Base-by-base conservation (phyloP, 2,888 invertebrate species). In the Melipona bicolor region DNA sequence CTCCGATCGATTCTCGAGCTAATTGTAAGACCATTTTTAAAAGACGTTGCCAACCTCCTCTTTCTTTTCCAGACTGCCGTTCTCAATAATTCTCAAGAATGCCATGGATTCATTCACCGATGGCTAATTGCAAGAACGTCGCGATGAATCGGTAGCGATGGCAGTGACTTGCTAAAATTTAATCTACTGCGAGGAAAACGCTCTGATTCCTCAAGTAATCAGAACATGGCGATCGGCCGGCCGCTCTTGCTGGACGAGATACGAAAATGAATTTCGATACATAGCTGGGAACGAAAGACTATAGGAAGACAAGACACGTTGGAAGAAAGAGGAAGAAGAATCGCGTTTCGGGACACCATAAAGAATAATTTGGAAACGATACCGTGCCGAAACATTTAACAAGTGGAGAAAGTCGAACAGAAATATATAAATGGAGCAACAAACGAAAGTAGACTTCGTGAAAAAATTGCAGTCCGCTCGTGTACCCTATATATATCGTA, bases 141-240 rank as follows among this genome's bases (percentile, higher is more conserved):
- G 74, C 81, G 81, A 81, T 65, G 75, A 59, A 81, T 72, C 70
- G 74, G 52, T 74, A 78, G 80, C 54, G 73, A 75, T 77, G 77
- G 76, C 4, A 67, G 73, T 83, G 85, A 81, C 79, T 88, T 56
- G 87, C 85, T 78, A 79, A 86, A 87, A 86, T 90, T 81, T 77
- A 87, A 85, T 85, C 81, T 83, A 77, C 81, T 80, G 70, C 76
- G 69, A 43, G 59, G 79, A 81, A 76, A 61, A 90, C 89, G 89
- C 90, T 89, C 89, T 90, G 86, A 89, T 89, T 89, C 89, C 84
- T 77, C 86, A 17, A 62, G 76, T 86, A 89, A 89, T 89, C 84
- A 90, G 90, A 89, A 90, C 90, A 89, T 86, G 72, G 86, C 87
- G 84, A 89, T 90, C 83, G 87, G 76, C 79, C 43, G 83, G 56